Evolutionary conservation across 2,113 vertebrate species (phyloP).

Genomic region (Pterocles gutturalis): DNA sequence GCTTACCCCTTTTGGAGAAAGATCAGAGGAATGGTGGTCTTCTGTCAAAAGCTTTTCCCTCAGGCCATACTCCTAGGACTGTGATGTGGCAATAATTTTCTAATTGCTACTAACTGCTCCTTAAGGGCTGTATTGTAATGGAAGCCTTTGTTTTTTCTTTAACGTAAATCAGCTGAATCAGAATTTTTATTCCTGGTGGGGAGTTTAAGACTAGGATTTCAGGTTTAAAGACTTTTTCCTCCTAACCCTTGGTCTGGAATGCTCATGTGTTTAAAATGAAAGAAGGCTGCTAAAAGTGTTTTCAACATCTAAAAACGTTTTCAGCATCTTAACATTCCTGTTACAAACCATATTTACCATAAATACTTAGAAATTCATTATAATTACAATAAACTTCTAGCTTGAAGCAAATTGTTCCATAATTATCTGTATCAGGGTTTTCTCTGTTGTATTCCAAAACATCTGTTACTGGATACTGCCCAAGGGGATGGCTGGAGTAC

Average conservation of each 20-base stretch:
- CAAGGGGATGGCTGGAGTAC: neutral
- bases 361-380: constrained; percentile 25
- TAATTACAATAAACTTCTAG: neutral
- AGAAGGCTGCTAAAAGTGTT: neutral
- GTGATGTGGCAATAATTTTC: constrained; percentile 60
- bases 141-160: constrained; percentile 33
- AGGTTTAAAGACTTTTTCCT: constrained; percentile 41
- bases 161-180: constrained; percentile 23
- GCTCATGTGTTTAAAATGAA: constrained; percentile 27
- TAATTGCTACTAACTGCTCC: constrained; percentile 64
- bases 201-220: constrained; percentile 29
- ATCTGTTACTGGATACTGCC: neutral
- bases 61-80: neutral
- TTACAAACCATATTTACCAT: neutral
- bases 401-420: neutral
- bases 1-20: neutral
- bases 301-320: neutral
- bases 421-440: neutral
- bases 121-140: constrained; percentile 38
- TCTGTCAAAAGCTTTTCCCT: constrained; percentile 27
- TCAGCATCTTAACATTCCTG: neutral
- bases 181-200: neutral
- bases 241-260: neutral
- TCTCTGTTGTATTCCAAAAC: neutral
- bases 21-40: constrained; percentile 49